Conservation (phyloP, 2,113 vertebrate species). For the Hirundichthys speculiger region DNA sequence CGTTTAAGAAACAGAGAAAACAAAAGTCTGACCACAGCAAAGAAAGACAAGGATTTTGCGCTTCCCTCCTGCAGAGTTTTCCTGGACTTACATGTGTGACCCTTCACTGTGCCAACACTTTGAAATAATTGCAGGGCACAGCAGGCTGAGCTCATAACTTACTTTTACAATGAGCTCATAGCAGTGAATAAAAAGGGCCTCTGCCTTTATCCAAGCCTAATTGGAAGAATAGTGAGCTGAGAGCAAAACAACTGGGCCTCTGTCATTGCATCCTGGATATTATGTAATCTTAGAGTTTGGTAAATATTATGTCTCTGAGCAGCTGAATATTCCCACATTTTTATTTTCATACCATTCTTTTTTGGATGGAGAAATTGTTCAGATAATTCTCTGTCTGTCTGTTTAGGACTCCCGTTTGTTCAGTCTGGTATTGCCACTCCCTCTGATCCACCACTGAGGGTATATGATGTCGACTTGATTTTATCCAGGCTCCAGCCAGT, state of each 20-base stretch:
- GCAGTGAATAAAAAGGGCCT: slow-evolving; percentile 11
- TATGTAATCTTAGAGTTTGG: slow-evolving; percentile 51
- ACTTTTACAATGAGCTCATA: slow-evolving; percentile 57
- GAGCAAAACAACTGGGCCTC: slow-evolving; percentile 32
- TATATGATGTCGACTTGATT: no score
- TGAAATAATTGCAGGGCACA: slow-evolving; percentile 44
- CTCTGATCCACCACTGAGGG: no score
- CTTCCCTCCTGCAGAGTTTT: slow-evolving; percentile 7
- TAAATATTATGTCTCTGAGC: slow-evolving; percentile 31
- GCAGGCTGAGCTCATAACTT: slow-evolving; percentile 30
- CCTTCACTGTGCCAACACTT: slow-evolving; percentile 23
- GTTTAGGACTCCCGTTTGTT: no score
- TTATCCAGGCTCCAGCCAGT: no score
- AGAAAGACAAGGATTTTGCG: neutral
- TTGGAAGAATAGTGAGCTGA: slow-evolving; percentile 30
- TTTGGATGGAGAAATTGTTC: neutral
- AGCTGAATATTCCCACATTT: slow-evolving; percentile 37
- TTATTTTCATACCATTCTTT: neutral
- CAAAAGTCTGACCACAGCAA: neutral
- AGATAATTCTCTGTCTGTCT: no score
- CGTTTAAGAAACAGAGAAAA: neutral
- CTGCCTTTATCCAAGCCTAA: slow-evolving; percentile 29
- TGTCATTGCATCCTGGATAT: slow-evolving; percentile 37
- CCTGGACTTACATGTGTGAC: slow-evolving; percentile 11
- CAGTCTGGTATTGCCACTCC: no score